Conservation (phyloP, 2,888 invertebrate genomes). For the Glyphotaelius pellucidus region DNA sequence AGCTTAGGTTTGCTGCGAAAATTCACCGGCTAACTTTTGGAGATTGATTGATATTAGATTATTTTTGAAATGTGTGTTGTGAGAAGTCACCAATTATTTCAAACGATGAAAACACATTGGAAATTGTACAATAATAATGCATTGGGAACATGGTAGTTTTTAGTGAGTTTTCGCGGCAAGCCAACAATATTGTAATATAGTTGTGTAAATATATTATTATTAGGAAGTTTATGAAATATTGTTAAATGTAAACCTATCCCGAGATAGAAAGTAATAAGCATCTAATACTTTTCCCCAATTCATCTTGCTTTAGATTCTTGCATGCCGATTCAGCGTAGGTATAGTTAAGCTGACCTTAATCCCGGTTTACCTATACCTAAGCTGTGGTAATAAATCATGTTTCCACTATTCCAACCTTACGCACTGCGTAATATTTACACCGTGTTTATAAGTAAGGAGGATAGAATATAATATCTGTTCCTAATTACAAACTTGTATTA, state of each 20-base stretch:
- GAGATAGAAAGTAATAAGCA: not conserved
- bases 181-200: constrained; percentile 13
- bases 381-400: no score
- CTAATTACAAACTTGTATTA: constrained; percentile 26
- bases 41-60: not conserved
- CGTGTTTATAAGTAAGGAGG: no score
- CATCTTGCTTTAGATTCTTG: no score
- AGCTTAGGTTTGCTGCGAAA: not conserved
- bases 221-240: constrained; percentile 3
- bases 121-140: not conserved
- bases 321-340: not conserved
- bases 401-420: no score
- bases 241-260: constrained; percentile 41
- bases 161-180: not conserved
- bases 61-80: not conserved
- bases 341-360: no score
- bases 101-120: not conserved
- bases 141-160: not conserved
- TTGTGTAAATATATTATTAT: constrained; percentile 16
- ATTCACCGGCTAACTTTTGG: not conserved
- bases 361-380: no score
- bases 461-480: constrained; percentile 26
- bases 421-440: not conserved
- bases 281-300: not conserved
- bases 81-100: not conserved